Base-by-base conservation (phyloP, 2,888 invertebrate genomes). In the Mamestra brassicae region DNA sequence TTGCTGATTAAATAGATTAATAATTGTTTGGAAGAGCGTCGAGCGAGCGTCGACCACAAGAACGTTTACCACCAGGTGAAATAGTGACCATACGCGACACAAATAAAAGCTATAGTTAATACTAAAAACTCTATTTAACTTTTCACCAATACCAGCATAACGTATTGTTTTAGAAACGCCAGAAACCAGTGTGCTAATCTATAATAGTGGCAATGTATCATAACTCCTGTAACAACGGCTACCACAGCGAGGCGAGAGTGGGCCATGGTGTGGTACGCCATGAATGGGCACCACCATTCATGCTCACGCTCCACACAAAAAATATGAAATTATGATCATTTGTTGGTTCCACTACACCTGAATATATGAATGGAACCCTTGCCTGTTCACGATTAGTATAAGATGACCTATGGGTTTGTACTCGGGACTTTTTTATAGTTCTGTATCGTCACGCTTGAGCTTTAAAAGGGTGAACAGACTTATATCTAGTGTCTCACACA, bases 261-360 rank as follows among this genome's bases (percentile, higher is more conserved):
- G n/a, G 52, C 57, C 11, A 13, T 36, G 50, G n/a, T 36, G 5
- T 4, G 52, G 45, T 15, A 4, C 47, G 47, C 38, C 34, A 34
- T 68, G 79, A 78, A 71, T 78, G 79, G 67, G 61, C 54, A 36
- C 54, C 77, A 54, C 61, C 78, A 68, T 71, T 65, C 70, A 74
- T 26, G 74, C 67, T 63, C 64, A 42, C 60, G 45, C 15, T 11
- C n/a, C 17, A 55, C 60, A 79, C 67, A 81, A 83, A 83, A 81
- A 78, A 83, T 74, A 71, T 77, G 13, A 82, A 82, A 82, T 82
- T 42, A 74, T 78, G 52, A 74, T 64, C 50, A 78, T 69, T 73
- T 50, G 66, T 64, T 58, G 26, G 70, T 64, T 66, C 45, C 61
- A 78, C 62, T 57, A n/a, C 67, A 45, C 42, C 74, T 78, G 69